These are phyloP conservation scores for Macaria notata DNA, from an alignment of 2,888 invertebrate genomes.

Conservation along the genomic window DNA sequence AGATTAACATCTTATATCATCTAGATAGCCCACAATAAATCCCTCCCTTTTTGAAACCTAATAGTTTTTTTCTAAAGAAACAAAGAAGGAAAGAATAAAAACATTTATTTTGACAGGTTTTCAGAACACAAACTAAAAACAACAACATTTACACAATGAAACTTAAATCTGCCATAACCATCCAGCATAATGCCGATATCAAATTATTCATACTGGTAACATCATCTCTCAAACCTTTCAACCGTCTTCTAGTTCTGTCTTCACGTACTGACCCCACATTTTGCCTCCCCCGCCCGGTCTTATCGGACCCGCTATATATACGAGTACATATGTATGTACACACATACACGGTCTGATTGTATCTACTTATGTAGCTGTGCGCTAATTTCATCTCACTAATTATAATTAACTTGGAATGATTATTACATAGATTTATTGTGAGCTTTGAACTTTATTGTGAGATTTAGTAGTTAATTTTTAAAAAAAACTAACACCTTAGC, in stretches of 20 bases:
- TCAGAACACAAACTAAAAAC: too few species aligned
- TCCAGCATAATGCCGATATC: too few species aligned
- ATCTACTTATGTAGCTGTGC: constrained; percentile 30
- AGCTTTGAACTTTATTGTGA: background rate
- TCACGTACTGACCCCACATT: constrained; percentile 63
- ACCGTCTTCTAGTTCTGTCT: constrained; percentile 75
- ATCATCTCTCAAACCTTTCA: constrained; percentile 50
- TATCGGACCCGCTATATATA: constrained; percentile 58
- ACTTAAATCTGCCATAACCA: too few species aligned
- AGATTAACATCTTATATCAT: too few species aligned
- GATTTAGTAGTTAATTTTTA: background rate
- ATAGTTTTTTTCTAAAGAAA: too few species aligned
- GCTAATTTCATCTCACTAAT: constrained; percentile 23
- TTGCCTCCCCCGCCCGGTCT: constrained; percentile 60
- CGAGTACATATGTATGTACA: too few species aligned
- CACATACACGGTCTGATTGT: constrained; percentile 45
- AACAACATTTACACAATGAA: too few species aligned
- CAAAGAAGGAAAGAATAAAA: too few species aligned
- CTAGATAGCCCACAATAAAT: too few species aligned
- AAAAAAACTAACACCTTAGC: too few species aligned
- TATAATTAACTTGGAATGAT: constrained; percentile 8
- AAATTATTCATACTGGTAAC: constrained; percentile 13
- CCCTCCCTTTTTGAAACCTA: too few species aligned
- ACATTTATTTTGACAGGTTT: too few species aligned
- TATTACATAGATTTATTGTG: constrained; percentile 5